Evolutionary conservation across 2,113 vertebrate species (phyloP), one percentile per base, ranked within the genome.

Genomic region (Eurypyga helias): DNA sequence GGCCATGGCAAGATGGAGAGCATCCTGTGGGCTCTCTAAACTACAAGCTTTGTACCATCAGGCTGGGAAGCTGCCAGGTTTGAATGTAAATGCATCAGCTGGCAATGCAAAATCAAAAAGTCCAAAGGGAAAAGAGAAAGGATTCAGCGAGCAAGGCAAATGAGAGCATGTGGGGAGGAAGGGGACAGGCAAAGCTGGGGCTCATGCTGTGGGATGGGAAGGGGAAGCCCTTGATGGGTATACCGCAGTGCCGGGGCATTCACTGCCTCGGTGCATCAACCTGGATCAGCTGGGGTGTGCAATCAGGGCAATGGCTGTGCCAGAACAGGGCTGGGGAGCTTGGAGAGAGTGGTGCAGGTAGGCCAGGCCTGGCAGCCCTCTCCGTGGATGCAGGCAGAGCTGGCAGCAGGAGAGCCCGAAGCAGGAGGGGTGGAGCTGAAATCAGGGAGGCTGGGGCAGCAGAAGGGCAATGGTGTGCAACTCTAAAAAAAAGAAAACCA

Each of bases 31-130:
- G 60, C 14, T 23, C 62, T 55, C 38, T 62, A 57, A 31, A 73
- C 4, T 7, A 11, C 0, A 3, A 45, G 48, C 15, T 33, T 24
- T 8, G 21, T 6, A 4, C 17, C 41, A 26, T 16, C 24, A 4
- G 64, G 16, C 87, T 46, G 57, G 70, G 57, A 31, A 93, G 82
- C 6, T 1, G 41, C 36, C 0, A 0, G 19, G 33, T 77, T 60
- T 69, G 66, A 67, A 48, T 48, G 23, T 6, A 80, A 90, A 69
- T 5, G 3, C 7, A 31, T 72, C 29, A 9, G 54, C 62, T 69
- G 52, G 66, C 36, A 90, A 52, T 9, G 24, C 12, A 48, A 48
- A 38, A 60, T 61, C 38, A 26, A 43, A 57, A 57, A 25, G 10
- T 13, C 11, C 34, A 83, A 69, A 95, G 52, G 29, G 38, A 71